phyloP scores from a whole-genome alignment of 2,113 vertebrate genomes.

The Microtus ochrogaster region DNA sequence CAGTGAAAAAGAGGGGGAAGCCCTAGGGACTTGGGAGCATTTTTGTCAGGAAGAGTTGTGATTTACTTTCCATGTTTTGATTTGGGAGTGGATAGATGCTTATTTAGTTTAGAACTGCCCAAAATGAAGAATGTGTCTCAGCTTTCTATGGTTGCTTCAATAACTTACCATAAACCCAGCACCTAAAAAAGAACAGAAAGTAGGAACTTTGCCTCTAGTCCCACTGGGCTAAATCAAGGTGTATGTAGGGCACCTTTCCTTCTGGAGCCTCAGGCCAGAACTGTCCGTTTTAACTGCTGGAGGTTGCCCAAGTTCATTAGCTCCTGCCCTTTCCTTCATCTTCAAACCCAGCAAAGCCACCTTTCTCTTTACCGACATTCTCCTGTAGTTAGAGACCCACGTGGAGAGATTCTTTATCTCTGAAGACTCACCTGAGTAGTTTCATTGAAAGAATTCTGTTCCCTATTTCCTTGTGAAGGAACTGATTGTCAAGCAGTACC shows the following conservation, averaged over 20 bases:
- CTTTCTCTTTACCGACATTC: no score
- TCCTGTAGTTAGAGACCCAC: background rate
- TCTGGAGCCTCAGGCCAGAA: background rate
- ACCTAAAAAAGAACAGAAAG: background rate
- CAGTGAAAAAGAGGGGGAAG: background rate
- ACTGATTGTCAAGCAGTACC: background rate
- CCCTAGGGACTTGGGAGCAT: slow-evolving; percentile 10
- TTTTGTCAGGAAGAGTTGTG: background rate
- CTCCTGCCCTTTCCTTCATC: background rate
- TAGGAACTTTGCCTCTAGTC: background rate
- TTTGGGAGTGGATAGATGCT: background rate
- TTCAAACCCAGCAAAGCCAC: background rate
- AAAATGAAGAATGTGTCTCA: background rate
- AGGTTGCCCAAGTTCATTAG: no score
- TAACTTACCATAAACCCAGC: background rate
- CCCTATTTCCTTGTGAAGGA: background rate
- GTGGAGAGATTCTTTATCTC: background rate
- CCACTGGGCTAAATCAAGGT: background rate
- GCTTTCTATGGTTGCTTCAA: background rate
- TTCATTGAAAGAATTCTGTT: background rate
- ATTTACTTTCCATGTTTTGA: slow-evolving; percentile 17
- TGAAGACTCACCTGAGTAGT: background rate
- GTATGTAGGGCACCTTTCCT: background rate
- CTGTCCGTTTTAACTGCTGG: background rate
- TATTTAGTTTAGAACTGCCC: slow-evolving; percentile 46